A percentile compares a stretch with the other conserved stretches of the same genome.
Conservation (phyloP, 2,888 invertebrate genomes). For the Blastobasis adustella region DNA sequence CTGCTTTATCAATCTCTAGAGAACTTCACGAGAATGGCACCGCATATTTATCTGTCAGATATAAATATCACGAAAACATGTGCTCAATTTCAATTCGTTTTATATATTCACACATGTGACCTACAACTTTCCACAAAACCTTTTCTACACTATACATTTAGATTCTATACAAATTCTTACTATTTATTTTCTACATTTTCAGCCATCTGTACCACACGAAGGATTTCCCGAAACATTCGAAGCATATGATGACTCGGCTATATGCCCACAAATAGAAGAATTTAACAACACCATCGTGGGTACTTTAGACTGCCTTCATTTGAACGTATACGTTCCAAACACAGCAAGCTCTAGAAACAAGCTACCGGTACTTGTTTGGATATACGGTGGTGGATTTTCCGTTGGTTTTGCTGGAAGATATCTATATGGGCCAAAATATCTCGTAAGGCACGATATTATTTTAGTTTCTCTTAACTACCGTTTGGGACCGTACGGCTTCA, state of each 20-base stretch:
- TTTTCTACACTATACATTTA: no score
- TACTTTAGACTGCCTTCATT: conserved; percentile 31
- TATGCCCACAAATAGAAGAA: conserved; percentile 29
- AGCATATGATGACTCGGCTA: conserved; percentile 29
- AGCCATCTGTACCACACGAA: conserved; percentile 13
- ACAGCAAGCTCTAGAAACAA: conserved; percentile 40
- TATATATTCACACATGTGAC: no score
- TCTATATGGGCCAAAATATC: conserved; percentile 19
- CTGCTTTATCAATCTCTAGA: background rate
- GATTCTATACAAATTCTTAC: no score
- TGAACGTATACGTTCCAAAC: conserved; percentile 36
- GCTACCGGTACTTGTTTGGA: conserved; percentile 41
- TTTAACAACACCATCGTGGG: conserved; percentile 21
- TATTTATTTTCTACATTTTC: conserved; percentile 1
- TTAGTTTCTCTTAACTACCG: conserved; percentile 23
- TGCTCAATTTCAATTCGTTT: no score
- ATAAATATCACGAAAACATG: no score
- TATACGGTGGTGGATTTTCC: conserved; percentile 25
- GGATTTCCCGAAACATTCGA: conserved; percentile 22
- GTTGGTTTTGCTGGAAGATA: conserved; percentile 12
- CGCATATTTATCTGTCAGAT: no score
- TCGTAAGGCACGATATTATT: conserved; percentile 21
- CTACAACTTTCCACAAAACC: no score
- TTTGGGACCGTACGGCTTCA: conserved; percentile 20
- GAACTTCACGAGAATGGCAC: no score